Evolutionary conservation across 2,113 vertebrate species (phyloP).

Genomic region (Macquaria ambigua): DNA sequence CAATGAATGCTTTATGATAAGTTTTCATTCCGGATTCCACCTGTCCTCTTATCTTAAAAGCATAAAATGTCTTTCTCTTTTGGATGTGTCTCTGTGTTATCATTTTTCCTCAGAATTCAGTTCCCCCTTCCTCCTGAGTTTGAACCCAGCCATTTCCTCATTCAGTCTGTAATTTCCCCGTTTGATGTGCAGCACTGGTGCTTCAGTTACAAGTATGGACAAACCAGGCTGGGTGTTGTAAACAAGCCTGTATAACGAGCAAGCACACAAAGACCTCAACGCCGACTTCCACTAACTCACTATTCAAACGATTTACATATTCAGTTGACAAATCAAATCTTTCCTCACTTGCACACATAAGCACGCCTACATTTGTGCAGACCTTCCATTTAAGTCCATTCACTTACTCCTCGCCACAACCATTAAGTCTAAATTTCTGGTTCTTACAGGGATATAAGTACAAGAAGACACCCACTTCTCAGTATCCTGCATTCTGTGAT

Average conservation of each 20-base stretch:
- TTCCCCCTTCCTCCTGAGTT: not conserved
- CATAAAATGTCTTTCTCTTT: not conserved
- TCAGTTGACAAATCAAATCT: not conserved
- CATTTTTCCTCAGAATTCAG: conserved; percentile 25
- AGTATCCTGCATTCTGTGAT: conserved; percentile 16
- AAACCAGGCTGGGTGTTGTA: not conserved
- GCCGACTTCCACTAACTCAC: not conserved
- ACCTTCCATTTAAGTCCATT: conserved; percentile 1
- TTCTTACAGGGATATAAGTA: not conserved
- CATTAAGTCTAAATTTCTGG: not conserved
- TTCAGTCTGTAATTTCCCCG: conserved; percentile 56
- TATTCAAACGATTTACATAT: conserved; percentile 2
- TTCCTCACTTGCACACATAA: not conserved
- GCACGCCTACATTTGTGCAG: not conserved
- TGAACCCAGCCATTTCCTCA: conserved; percentile 51
- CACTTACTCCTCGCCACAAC: not conserved
- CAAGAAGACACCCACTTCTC: conserved; percentile 10
- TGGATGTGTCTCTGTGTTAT: not conserved
- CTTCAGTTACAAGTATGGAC: not conserved
- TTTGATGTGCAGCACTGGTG: conserved; percentile 29
- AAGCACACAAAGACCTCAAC: not conserved
- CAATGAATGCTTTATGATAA: not conserved
- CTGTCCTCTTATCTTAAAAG: not conserved
- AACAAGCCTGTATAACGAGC: conserved; percentile 37
- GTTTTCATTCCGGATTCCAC: conserved; percentile 4